Percentiles rank a stretch among this genome's conserved stretches.
Evolutionary conservation across 2,113 vertebrate genomes (phyloP).

Genomic region (Maccullochella peelii): DNA sequence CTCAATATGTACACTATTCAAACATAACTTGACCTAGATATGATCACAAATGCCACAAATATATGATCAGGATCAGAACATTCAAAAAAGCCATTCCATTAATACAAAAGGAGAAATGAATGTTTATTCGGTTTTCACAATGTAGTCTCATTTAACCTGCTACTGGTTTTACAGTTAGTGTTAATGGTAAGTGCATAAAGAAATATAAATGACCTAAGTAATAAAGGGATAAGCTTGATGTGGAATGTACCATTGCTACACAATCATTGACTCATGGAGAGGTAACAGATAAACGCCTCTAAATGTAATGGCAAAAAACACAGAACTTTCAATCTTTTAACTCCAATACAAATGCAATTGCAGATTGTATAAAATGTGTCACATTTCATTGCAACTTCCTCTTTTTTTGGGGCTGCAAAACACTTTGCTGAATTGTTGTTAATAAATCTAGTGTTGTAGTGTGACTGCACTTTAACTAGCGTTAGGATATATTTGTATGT

Average conservation of each 20-base stretch:
- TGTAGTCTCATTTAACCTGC: constrained; percentile 57
- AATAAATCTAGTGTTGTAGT: neutral
- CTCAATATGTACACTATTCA: neutral
- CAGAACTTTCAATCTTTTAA: constrained; percentile 16
- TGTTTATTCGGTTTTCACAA: constrained; percentile 74
- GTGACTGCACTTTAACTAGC: neutral
- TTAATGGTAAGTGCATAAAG: constrained; percentile 62
- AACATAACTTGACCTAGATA: neutral
- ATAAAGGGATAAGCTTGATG: constrained; percentile 29
- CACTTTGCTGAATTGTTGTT: neutral
- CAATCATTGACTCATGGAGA: neutral
- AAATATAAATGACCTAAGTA: constrained; percentile 34
- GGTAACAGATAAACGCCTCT: constrained; percentile 23
- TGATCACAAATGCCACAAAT: neutral
- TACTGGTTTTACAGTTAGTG: constrained; percentile 66
- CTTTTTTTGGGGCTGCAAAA: constrained; percentile 20
- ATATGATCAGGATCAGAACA: neutral
- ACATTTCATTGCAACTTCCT: constrained; percentile 39
- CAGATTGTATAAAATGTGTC: constrained; percentile 28
- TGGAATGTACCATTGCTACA: constrained; percentile 63
- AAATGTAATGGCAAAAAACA: constrained; percentile 36
- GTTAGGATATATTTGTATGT: neutral
- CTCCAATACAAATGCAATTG: constrained; percentile 38
- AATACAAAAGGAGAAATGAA: constrained; percentile 71
- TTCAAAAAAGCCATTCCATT: constrained; percentile 17